phyloP scores from a whole-genome alignment of 2,113 vertebrate genomes.

The Nothobranchius kuhntae region DNA sequence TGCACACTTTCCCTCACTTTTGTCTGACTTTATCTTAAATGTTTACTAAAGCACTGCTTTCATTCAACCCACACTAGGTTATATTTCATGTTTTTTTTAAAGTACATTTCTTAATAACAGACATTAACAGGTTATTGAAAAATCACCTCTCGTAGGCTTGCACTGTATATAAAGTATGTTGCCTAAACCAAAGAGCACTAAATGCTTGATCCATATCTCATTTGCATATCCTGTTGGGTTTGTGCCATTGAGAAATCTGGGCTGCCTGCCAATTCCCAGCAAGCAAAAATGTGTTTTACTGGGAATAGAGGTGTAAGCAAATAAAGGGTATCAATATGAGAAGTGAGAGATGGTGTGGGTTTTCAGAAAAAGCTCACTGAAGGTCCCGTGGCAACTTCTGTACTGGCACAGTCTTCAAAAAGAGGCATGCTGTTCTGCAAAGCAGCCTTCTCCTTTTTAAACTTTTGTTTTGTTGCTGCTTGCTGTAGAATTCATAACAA shows the following conservation, averaged over 20 bases:
- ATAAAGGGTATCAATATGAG: constrained; percentile 46
- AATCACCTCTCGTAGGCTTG: constrained; percentile 3
- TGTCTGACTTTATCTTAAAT: constrained; percentile 15
- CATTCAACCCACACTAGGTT: constrained; percentile 6
- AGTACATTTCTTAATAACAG: constrained; percentile 33
- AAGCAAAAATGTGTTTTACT: constrained; percentile 49
- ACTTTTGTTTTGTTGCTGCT: too few species aligned
- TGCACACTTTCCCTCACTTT: constrained; percentile 12
- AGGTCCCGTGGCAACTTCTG: constrained; percentile 38
- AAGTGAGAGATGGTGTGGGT: constrained; percentile 30
- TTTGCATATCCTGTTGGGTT: constrained; percentile 62
- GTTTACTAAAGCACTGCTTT: constrained; percentile 17
- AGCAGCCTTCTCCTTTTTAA: constrained; percentile 14
- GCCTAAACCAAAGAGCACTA: constrained; percentile 47
- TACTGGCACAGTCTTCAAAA: constrained; percentile 32
- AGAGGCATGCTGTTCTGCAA: constrained; percentile 32
- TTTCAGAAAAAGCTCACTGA: constrained; percentile 50
- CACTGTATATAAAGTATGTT: constrained; percentile 37
- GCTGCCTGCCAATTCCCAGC: constrained; percentile 59
- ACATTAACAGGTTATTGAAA: constrained; percentile 22
- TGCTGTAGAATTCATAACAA: too few species aligned
- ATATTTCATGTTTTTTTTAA: constrained; percentile 11
- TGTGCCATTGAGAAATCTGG: constrained; percentile 50
- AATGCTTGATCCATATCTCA: constrained; percentile 49
- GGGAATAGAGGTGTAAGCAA: constrained; percentile 58